Base-by-base conservation (phyloP, 2,113 vertebrate species). In the Petrocephalus microphthalmus region DNA sequence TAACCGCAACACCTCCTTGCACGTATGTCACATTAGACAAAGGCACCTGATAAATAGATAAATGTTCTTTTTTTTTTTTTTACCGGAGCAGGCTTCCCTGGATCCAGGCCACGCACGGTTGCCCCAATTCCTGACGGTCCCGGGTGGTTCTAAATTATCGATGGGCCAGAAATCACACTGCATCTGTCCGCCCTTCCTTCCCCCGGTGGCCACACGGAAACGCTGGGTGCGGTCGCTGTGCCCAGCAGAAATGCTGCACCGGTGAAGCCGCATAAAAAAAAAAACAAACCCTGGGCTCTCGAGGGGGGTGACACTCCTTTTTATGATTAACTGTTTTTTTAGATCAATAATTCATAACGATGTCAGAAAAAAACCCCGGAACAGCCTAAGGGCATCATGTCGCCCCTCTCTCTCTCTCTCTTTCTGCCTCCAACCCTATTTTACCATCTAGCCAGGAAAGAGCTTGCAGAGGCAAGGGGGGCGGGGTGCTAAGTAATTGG, bases 401-500 rank as follows among this genome's bases (percentile, higher is more conserved):
- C 13, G 25, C 11, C 25, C 78, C 52, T 89, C 87, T 53, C 83
- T 49, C 74, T 45, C 56, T 3, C 71, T 51, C 54, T 22, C 52
- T 52, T 7, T 84, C 57, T 0, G 20, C 17, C 22, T 84, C 85
- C 81, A 37, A 47, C 54, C 74, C 15, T 74, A 45, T 47, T 67
- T 86, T 92, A 91, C 92, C 67, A 90, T 93, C 90, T 90, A 90
- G 78, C 90, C 92, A 22, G 84, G 45, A 85, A 56, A 33, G 13
- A 90, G 86, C 94, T 92, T 91, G 91, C 91, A 54, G 84, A 56
- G 22, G 52, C 17, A 0, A 93, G 92, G 91, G 89, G 89, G 92
- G 90, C 89, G 11, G 93, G 92, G 93, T 90, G 90, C 90, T 94
- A 92, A 94, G 93, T 94, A 92, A 92, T 91, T 92, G 89, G 88